Percentiles rank a stretch among this genome's conserved stretches.
Conservation (phyloP, 2,888 invertebrate species). For the Drosophila dives region DNA sequence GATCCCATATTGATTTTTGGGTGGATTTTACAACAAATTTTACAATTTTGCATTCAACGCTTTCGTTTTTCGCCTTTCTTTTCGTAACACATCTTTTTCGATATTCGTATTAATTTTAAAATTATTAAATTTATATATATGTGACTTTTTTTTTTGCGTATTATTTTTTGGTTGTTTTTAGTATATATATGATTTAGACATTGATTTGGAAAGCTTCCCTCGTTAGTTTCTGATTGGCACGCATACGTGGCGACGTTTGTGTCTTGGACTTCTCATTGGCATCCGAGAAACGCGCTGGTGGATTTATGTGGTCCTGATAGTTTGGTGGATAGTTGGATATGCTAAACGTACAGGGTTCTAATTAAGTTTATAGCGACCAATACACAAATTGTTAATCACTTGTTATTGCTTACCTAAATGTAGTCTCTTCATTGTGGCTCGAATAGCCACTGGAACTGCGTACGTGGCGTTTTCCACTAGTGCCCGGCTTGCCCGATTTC, state of each 20-base stretch:
- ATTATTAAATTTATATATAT: background rate
- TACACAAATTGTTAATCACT: constrained; percentile 15
- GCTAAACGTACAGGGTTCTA: constrained; percentile 85
- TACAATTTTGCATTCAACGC: constrained; percentile 51
- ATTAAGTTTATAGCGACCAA: constrained; percentile 67
- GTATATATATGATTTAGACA: constrained; percentile 85
- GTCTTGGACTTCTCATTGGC: constrained; percentile 84
- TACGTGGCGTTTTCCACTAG: constrained; percentile 89
- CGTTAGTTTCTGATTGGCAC: constrained; percentile 86
- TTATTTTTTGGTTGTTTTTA: constrained; percentile 7
- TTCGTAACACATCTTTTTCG: constrained; percentile 37
- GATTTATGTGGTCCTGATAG: constrained; percentile 93
- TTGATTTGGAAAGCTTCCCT: constrained; percentile 92
- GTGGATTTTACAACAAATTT: constrained; percentile 71
- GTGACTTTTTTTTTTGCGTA: background rate
- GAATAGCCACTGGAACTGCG: constrained; percentile 92
- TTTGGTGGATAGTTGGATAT: constrained; percentile 92
- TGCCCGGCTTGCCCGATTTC: constrained; percentile 87
- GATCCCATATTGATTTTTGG: constrained; percentile 43
- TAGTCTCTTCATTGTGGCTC: constrained; percentile 93
- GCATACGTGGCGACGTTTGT: constrained; percentile 85
- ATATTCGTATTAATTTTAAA: constrained; percentile 32
- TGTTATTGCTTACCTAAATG: constrained; percentile 88
- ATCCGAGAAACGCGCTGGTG: constrained; percentile 94
- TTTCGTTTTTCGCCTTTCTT: constrained; percentile 22